Evolutionary conservation across 2,888 invertebrate species (phyloP).

Genomic region (Eilema sororculum): DNA sequence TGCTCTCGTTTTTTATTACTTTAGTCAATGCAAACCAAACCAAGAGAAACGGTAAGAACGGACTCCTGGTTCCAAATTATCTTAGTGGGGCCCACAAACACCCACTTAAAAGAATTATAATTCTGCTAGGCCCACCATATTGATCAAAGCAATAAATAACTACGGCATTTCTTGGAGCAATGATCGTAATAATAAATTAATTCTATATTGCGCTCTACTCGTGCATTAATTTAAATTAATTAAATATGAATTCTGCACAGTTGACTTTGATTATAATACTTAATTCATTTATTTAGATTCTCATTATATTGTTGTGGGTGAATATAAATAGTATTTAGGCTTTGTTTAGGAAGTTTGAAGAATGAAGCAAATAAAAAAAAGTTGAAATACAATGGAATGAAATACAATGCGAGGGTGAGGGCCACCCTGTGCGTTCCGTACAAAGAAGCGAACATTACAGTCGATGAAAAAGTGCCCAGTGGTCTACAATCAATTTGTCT

Average conservation of each 20-base stretch:
- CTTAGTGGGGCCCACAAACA: not conserved
- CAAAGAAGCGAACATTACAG: too few species aligned
- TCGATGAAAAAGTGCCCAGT: too few species aligned
- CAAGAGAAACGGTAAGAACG: not conserved
- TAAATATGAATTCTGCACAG: slow-evolving; percentile 4
- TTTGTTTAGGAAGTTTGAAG: too few species aligned
- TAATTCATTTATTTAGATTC: slow-evolving; percentile 3
- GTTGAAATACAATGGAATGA: too few species aligned
- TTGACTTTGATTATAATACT: slow-evolving; percentile 20
- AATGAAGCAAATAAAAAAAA: not conserved
- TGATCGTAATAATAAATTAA: slow-evolving; percentile 27
- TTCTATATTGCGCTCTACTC: slow-evolving; percentile 13
- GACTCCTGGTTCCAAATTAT: not conserved
- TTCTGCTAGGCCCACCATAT: slow-evolving; percentile 13
- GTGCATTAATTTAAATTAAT: slow-evolving; percentile 18
- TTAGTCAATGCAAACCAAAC: not conserved
- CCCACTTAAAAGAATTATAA: not conserved
- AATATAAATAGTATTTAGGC: not conserved
- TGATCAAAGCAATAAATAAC: slow-evolving; percentile 30
- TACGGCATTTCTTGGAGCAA: slow-evolving; percentile 19
- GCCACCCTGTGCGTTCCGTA: too few species aligned
- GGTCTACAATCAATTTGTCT: too few species aligned
- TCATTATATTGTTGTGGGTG: not conserved
- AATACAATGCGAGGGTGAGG: too few species aligned
- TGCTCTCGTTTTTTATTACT: too few species aligned